These are phyloP conservation scores for Caranx melampygus DNA, from an alignment of 2,113 vertebrate species.

Conservation along the genomic window DNA sequence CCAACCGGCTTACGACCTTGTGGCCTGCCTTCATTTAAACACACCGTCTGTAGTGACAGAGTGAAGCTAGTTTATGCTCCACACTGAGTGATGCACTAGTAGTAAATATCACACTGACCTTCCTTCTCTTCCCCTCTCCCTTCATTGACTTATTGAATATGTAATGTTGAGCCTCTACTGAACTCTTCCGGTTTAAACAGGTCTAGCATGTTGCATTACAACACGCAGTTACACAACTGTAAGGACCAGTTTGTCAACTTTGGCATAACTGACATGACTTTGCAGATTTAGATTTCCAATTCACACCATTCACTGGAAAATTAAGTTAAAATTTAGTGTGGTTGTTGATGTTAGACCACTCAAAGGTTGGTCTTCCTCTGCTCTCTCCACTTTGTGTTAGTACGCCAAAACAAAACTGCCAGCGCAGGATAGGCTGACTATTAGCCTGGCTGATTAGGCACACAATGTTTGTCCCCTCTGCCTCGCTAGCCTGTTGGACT, in stretches of 20 bases:
- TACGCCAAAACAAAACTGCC: background rate
- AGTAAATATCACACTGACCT: too few species aligned
- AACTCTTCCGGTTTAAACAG: background rate
- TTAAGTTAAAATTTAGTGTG: background rate
- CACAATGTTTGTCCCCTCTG: background rate
- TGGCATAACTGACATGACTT: background rate
- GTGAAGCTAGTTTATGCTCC: background rate
- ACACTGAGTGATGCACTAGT: background rate
- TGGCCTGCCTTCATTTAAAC: slow-evolving; percentile 30
- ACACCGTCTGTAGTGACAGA: slow-evolving; percentile 30
- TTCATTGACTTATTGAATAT: background rate
- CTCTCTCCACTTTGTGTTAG: background rate
- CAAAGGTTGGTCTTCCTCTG: background rate
- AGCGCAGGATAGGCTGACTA: background rate
- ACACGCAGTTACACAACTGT: background rate
- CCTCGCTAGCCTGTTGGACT: too few species aligned
- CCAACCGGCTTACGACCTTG: slow-evolving; percentile 30
- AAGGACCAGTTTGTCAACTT: slow-evolving; percentile 12
- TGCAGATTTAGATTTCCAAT: background rate
- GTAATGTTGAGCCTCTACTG: background rate
- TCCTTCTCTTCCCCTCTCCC: background rate
- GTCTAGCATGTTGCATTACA: background rate
- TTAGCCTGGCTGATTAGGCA: background rate
- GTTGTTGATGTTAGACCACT: background rate
- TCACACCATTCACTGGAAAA: background rate